Evolutionary conservation across 2,888 invertebrate genomes (phyloP), one percentile per base, ranked within the genome.

Genomic region (Drosophila anomelani): DNA sequence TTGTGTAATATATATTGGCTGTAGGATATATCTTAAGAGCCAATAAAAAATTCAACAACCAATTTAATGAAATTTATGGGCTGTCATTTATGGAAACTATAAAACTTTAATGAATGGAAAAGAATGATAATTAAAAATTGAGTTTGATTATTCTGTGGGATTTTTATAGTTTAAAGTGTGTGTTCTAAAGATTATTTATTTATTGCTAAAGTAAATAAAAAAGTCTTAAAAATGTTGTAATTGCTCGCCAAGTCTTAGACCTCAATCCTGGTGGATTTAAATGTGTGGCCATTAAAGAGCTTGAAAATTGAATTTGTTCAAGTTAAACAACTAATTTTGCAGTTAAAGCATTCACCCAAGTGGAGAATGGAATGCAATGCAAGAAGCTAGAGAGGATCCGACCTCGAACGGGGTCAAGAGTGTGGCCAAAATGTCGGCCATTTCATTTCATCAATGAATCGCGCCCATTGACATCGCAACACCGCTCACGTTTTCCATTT

Each of bases 401-500:
- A 44, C 64, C 51, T 38, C 59, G 17, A 59, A 46, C 29, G 66
- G 66, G 68, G 66, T 66, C 68, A 68, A 66, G 68, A 68, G 68
- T 68, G 66, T 56, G 38, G 56, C 47, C 57, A 51, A 67, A 67
- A 67, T 53, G 57, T 58, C 68, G 59, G 70, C 68, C 67, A 69
- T 67, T 67, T 58, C 54, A 47, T 59, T 67, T 58, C 47, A 70
- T 67, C 39, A 70, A 70, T 68, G 59, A 49, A 68, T 26, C 56
- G 64, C 56, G 41, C 41, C 66, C 67, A 68, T 68, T 68, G 67
- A 64, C 54, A 34, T 63, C 38, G 51, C 54, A 64, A 39, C 32
- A 34, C 34, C 58, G 57, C 49, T 71, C 73, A 74, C 73, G 73
- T 74, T 74, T 74, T 69, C 36, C 55, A 74, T 67, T 73, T 74